Percentiles rank a stretch among this genome's conserved stretches.
Evolutionary conservation across 2,113 vertebrate genomes (phyloP).

Genomic region (Columba livia): DNA sequence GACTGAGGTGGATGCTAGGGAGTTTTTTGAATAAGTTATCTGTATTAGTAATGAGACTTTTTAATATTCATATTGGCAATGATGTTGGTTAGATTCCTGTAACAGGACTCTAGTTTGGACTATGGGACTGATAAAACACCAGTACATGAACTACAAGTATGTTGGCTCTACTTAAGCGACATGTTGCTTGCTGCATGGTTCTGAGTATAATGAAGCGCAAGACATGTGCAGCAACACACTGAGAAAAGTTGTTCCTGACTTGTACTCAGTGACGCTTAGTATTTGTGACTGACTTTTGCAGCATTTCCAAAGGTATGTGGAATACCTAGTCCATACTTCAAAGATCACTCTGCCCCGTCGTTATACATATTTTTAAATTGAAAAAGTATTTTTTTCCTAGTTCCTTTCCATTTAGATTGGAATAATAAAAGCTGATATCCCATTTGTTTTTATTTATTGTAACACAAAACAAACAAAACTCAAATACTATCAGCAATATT

Average conservation of each 20-base stretch:
- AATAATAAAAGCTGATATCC: background rate
- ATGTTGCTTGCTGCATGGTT: background rate
- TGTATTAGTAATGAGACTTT: background rate
- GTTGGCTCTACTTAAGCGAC: background rate
- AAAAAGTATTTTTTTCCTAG: background rate
- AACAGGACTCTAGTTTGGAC: background rate
- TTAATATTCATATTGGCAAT: background rate
- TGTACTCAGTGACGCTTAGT: background rate
- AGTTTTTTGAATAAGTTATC: background rate
- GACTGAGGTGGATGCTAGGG: background rate
- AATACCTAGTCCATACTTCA: background rate
- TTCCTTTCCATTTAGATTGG: background rate
- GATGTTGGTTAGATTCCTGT: background rate
- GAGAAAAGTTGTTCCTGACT: background rate
- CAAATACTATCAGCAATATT: background rate
- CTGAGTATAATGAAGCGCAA: rapidly evolving
- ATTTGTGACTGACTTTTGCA: background rate
- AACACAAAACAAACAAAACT: background rate
- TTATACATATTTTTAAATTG: background rate
- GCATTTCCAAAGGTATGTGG: background rate
- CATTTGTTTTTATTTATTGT: background rate
- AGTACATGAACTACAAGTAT: background rate
- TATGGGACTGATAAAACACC: background rate
- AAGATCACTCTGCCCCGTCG: background rate
- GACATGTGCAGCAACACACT: background rate